phyloP scores from a whole-genome alignment of 1,140 invertebrate species.

The Apis dorsata region DNA sequence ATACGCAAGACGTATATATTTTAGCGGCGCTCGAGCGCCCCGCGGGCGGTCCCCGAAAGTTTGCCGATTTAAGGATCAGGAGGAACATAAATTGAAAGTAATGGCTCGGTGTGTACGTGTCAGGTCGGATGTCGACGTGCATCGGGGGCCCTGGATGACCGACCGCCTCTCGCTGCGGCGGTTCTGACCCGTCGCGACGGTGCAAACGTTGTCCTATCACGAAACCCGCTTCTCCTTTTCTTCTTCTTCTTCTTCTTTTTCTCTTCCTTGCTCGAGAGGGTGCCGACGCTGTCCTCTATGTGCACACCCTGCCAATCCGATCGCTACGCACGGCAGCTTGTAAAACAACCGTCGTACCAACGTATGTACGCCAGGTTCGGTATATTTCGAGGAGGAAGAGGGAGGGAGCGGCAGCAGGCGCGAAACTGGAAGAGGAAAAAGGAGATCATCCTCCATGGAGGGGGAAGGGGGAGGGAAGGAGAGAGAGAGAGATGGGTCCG shows the following conservation, averaged over 20 bases:
- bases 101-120: conserved; percentile 67
- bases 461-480: conserved; percentile 13
- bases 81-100: conserved; percentile 78
- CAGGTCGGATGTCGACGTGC: conserved; percentile 62
- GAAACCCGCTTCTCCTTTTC: conserved; percentile 50
- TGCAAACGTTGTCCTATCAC: conserved; percentile 72
- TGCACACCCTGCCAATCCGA: conserved; percentile 6
- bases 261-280: not conserved
- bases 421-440: conserved; percentile 3
- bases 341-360: conserved; percentile 45
- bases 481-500: conserved; percentile 25
- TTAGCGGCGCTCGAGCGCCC: conserved; percentile 54
- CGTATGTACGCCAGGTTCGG: not conserved
- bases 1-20: conserved; percentile 48
- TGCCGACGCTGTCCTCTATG: not conserved
- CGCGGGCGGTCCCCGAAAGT: conserved; percentile 72
- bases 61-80: conserved; percentile 70
- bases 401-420: not conserved
- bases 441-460: not conserved
- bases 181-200: conserved; percentile 45
- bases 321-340: conserved; percentile 57
- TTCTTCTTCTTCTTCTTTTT: too few species aligned
- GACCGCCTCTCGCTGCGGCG: conserved; percentile 44
- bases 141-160: conserved; percentile 47
- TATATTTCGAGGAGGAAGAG: not conserved